Percentiles rank a stretch among this genome's conserved stretches.
These are phyloP conservation scores for Actinernus sp. DNA, from an alignment of 92 coral and sea anemone genomes.

Conservation along the genomic window DNA sequence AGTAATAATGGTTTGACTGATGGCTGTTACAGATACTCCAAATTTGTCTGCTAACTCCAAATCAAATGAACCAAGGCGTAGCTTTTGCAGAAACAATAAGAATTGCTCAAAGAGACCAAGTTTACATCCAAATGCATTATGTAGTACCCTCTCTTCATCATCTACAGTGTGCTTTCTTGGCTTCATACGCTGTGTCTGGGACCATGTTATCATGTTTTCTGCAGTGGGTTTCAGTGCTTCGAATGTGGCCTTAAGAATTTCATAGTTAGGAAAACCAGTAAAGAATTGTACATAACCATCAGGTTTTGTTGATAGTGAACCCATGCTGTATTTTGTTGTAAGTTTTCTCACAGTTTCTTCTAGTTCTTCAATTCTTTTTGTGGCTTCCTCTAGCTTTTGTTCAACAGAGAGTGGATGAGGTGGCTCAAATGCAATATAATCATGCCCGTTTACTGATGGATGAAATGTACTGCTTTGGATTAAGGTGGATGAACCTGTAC, in stretches of 20 bases:
- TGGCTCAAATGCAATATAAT: too few relatives aligned
- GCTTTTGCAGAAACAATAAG: slow-evolving; percentile 22
- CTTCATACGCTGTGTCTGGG: too few relatives aligned
- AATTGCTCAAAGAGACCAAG: slow-evolving; percentile 51
- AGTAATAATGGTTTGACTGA: slow-evolving; percentile 35
- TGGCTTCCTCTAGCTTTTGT: slow-evolving; percentile 16
- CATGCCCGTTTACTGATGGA: too few relatives aligned
- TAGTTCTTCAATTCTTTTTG: slow-evolving; percentile 11
- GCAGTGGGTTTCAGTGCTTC: slow-evolving; percentile 1
- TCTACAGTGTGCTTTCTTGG: slow-evolving; percentile 8
- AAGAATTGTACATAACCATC: not conserved
- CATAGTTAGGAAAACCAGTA: slow-evolving; percentile 3
- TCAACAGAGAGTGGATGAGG: too few relatives aligned
- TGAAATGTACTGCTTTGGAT: too few relatives aligned
- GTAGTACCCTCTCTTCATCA: not conserved
- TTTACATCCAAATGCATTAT: slow-evolving; percentile 20
- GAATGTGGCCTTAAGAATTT: not conserved
- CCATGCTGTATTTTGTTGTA: too few relatives aligned
- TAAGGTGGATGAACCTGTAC: too few relatives aligned
- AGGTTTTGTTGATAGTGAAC: slow-evolving; percentile 3
- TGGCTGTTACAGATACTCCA: slow-evolving; percentile 14
- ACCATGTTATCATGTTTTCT: slow-evolving; percentile 8
- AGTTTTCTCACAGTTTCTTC: slow-evolving; percentile 6
- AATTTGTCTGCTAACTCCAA: slow-evolving; percentile 31
- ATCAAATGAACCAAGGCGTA: slow-evolving; percentile 38